phyloP scores from a whole-genome alignment of 2,888 invertebrate species.

The Eumacrocentrus americanus region DNA sequence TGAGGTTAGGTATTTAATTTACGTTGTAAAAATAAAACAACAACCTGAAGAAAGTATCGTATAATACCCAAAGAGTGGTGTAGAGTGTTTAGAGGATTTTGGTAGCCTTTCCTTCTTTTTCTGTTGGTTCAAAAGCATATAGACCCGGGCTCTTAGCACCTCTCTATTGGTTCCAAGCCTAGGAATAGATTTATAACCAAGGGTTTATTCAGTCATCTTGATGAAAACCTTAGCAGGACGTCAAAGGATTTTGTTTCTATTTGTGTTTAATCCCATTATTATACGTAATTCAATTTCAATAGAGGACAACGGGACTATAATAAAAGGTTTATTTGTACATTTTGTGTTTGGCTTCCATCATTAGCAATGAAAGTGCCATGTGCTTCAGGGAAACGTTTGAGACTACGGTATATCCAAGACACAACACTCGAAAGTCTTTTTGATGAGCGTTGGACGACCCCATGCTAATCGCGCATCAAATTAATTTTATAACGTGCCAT shows the following conservation, averaged over 20 bases:
- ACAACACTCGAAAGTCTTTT: neutral
- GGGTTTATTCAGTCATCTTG: neutral
- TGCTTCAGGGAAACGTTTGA: neutral
- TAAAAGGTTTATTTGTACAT: no score
- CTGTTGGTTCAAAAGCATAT: neutral
- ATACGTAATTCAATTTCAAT: no score
- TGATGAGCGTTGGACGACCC: conserved; percentile 29
- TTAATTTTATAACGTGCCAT: conserved; percentile 58
- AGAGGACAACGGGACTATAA: no score
- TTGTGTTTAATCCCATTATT: neutral
- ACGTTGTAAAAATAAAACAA: conserved; percentile 3
- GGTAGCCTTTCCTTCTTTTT: neutral
- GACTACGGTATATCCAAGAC: no score
- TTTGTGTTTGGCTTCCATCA: neutral
- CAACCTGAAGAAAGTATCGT: conserved; percentile 4
- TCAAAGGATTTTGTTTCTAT: conserved; percentile 1
- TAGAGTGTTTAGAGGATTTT: neutral
- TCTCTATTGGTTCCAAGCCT: neutral
- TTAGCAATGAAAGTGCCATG: conserved; percentile 19
- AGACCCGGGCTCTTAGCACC: neutral
- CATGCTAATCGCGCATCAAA: conserved; percentile 59
- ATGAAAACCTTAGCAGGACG: neutral
- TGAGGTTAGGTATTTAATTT: neutral
- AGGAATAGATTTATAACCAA: neutral
- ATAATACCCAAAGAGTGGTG: no score